phyloP scores from a whole-genome alignment of 2,888 invertebrate species.

The Mayetiola destructor region DNA sequence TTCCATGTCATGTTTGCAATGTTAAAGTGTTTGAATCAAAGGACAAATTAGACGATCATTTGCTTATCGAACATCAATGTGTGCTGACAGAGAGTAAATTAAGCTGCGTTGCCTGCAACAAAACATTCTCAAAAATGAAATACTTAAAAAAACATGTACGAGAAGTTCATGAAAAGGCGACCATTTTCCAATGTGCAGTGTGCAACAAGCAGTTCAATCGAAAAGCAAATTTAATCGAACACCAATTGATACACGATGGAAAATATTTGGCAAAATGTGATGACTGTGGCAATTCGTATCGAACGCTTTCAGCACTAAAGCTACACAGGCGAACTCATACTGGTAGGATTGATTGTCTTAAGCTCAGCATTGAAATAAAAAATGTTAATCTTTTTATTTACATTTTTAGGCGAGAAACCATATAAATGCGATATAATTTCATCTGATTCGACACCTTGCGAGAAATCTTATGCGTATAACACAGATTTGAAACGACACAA shows the following conservation, averaged over 20 bases:
- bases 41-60: background rate
- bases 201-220: background rate
- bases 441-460: too few species aligned
- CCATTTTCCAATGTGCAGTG: background rate
- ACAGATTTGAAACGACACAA: background rate
- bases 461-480: background rate
- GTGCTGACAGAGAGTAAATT: background rate
- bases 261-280: background rate
- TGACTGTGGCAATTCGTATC: background rate
- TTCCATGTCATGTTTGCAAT: background rate
- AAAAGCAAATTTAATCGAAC: background rate
- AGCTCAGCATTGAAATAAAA: too few species aligned
- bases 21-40: background rate
- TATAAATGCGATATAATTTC: background rate
- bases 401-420: background rate
- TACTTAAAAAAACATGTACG: background rate
- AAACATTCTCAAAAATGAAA: background rate
- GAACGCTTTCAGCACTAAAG: background rate
- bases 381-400: too few species aligned
- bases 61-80: background rate
- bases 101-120: background rate
- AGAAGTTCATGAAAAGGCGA: background rate
- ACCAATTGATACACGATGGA: background rate
- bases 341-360: too few species aligned
- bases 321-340: too few species aligned